phyloP scores from a whole-genome alignment of 2,113 vertebrate species.

The Rattus norvegicus region GRCr8 NC_086024.1:58321001-58321500 shows the following conservation, averaged over 20 bases:
- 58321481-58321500: background rate
- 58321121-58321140: background rate
- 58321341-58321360: background rate
- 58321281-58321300: background rate
- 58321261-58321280: background rate
- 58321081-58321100: background rate
- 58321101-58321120: background rate
- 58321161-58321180: background rate
- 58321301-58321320: background rate
- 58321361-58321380: background rate
- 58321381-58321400: background rate
- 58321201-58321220: background rate
- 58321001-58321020: background rate
- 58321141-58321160: slow-evolving; percentile 13
- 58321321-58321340: background rate
- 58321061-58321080: background rate
- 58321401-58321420: slow-evolving; percentile 96
- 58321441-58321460: slow-evolving; percentile 84
- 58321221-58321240: background rate
- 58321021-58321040: no score
- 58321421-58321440: slow-evolving; percentile 90
- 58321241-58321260: background rate
- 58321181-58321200: background rate
- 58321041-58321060: background rate
- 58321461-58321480: background rate